Evolutionary conservation across 2,888 invertebrate species (phyloP).

Genomic region (Synergus umbraculus): DNA sequence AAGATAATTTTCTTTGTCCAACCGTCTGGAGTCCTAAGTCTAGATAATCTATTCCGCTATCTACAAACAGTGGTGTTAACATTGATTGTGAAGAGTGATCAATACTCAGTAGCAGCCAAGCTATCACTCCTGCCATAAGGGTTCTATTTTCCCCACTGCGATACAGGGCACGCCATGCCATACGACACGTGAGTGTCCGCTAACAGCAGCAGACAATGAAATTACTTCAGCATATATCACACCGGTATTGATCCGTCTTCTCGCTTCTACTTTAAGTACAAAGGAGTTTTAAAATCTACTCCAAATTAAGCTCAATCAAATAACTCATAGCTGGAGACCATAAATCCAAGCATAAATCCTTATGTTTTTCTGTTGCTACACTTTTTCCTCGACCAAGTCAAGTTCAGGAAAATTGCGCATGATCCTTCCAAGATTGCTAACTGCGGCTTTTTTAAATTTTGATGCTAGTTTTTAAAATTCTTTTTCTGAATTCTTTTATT

Average conservation of each 20-base stretch:
- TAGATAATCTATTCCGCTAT: constrained; percentile 61
- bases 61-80: constrained; percentile 65
- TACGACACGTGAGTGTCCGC: constrained; percentile 39
- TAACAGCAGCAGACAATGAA: constrained; percentile 41
- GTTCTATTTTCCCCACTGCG: constrained; percentile 59
- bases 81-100: constrained; percentile 68
- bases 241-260: constrained; percentile 36
- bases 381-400: background rate
- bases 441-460: background rate
- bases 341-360: background rate
- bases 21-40: constrained; percentile 45
- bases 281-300: constrained; percentile 31
- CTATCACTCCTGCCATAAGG: constrained; percentile 45
- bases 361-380: background rate
- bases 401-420: background rate
- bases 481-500: background rate
- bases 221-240: constrained; percentile 38
- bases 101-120: constrained; percentile 63
- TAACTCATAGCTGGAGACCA: background rate
- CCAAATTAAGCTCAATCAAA: background rate
- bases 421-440: background rate
- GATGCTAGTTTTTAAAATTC: too few species aligned
- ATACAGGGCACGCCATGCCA: constrained; percentile 40
- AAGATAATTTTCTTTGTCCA: background rate
- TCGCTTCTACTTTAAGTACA: constrained; percentile 24